phyloP scores from a whole-genome alignment of 2,797 vertebrate species.

The Poeciliopsis paucimaculata region DNA sequence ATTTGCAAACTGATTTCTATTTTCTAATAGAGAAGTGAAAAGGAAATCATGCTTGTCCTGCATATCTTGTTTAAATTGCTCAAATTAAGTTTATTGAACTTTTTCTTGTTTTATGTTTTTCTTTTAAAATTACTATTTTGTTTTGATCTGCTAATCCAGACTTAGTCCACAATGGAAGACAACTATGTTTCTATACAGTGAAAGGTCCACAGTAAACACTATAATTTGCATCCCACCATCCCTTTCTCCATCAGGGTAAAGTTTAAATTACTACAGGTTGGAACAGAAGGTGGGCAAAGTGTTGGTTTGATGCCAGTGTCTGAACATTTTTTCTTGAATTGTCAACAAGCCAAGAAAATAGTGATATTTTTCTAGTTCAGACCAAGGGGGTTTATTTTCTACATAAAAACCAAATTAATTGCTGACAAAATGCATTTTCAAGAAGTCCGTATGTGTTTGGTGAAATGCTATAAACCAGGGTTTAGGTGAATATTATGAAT shows the following conservation, averaged over 20 bases:
- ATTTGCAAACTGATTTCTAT: neutral
- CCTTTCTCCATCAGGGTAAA: neutral
- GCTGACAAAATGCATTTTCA: neutral
- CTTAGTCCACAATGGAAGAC: neutral
- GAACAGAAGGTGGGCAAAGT: neutral
- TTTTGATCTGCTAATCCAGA: neutral
- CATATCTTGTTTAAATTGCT: neutral
- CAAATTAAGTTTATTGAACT: neutral
- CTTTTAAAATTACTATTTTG: neutral
- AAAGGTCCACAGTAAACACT: neutral
- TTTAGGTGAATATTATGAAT: neutral
- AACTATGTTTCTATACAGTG: neutral
- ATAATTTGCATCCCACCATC: neutral
- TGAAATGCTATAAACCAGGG: neutral
- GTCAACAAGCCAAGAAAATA: neutral
- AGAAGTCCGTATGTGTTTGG: neutral
- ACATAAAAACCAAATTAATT: neutral
- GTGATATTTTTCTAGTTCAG: neutral
- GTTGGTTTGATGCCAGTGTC: neutral
- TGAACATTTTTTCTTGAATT: neutral
- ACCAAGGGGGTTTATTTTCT: neutral
- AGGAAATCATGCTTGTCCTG: neutral
- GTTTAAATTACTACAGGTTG: neutral
- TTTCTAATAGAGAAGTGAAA: no score
- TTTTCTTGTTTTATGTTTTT: neutral